phyloP scores from a whole-genome alignment of 2,113 vertebrate species.

The Xenopus borealis region DNA sequence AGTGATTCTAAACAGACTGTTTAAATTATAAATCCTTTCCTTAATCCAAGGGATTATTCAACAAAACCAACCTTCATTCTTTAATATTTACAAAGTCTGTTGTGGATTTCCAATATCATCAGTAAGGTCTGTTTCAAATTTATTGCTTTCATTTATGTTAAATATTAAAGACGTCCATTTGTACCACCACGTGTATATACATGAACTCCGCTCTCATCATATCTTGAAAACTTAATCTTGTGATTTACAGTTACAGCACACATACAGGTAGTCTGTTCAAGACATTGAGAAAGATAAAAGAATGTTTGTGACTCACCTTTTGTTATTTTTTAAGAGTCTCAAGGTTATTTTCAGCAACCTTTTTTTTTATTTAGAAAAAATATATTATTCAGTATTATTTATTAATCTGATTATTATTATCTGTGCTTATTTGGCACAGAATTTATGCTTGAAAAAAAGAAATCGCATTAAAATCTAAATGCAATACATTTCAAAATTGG shows the following conservation, averaged over 20 bases:
- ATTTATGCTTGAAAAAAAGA: too few relatives aligned
- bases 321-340: background rate
- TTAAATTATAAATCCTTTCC: slow-evolving; percentile 63
- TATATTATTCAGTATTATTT: too few relatives aligned
- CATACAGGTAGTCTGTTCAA: slow-evolving; percentile 67
- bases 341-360: too few relatives aligned
- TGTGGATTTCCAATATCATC: slow-evolving; percentile 75
- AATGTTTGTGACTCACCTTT: slow-evolving; percentile 57
- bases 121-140: slow-evolving; percentile 78
- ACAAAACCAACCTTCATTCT: slow-evolving; percentile 73
- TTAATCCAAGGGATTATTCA: slow-evolving; percentile 73
- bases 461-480: too few relatives aligned
- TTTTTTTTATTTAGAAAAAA: too few relatives aligned
- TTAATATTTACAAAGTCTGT: slow-evolving; percentile 73
- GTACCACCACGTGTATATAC: slow-evolving; percentile 75
- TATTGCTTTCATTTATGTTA: slow-evolving; percentile 77
- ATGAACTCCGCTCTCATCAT: slow-evolving; percentile 74
- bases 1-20: slow-evolving; percentile 60
- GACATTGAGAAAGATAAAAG: slow-evolving; percentile 66
- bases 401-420: too few relatives aligned
- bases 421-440: too few relatives aligned
- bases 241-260: slow-evolving; percentile 73
- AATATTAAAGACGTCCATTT: slow-evolving; percentile 76
- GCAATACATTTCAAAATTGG: too few relatives aligned
- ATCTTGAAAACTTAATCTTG: slow-evolving; percentile 68